Evolutionary conservation across 2,113 vertebrate genomes (phyloP), one percentile per base, ranked within the genome.

Genomic region (Cryptotis parvus): DNA sequence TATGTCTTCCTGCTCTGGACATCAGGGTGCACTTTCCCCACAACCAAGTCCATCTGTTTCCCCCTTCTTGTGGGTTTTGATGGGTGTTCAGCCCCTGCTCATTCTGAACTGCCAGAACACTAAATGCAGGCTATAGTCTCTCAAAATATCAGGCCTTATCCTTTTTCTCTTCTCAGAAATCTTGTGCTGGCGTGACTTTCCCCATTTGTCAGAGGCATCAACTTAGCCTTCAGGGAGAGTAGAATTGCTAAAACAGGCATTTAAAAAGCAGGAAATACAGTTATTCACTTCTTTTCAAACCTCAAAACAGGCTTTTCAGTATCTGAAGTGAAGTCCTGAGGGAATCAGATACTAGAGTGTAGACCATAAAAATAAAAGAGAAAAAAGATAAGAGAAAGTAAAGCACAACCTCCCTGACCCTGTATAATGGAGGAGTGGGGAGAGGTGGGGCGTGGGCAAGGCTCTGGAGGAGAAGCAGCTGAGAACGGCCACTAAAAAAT

Each of bases 221-320:
- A 37, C 58, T 91, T 91, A 88, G 84, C 94, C 70, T 86, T 49
- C 52, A 87, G 49, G 83, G 91, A 66, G 80, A 76, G 41, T 69
- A 82, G 63, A 29, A 76, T 86, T 77, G 66, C 91, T 85, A 92
- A 79, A 89, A 39, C 69, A 80, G 26, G 66, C 85, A 88, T 89
- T 88, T 87, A 73, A 80, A 91, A 83, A 77, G 52, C 76, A 92
- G 43, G 68, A 89, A 95, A 84, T 14, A 49, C 27, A 66, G 45
- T 91, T 49, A n/a, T 35, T 29, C 69, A 84, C 49, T 87, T 91
- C 77, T 90, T 89, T 70, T 73, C 58, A 65, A 77, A n/a, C 2
- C 49, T 93, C 88, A 74, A 93, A 92, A 80, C 14, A 84, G 49
- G 29, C 92, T 89, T 93, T 91, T 80, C 61, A 95, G 88, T 92